A percentile compares a stretch with the other conserved stretches of the same genome.
Evolutionary conservation across 1,140 invertebrate genomes (phyloP).

Genomic region (Gryon sp.): DNA sequence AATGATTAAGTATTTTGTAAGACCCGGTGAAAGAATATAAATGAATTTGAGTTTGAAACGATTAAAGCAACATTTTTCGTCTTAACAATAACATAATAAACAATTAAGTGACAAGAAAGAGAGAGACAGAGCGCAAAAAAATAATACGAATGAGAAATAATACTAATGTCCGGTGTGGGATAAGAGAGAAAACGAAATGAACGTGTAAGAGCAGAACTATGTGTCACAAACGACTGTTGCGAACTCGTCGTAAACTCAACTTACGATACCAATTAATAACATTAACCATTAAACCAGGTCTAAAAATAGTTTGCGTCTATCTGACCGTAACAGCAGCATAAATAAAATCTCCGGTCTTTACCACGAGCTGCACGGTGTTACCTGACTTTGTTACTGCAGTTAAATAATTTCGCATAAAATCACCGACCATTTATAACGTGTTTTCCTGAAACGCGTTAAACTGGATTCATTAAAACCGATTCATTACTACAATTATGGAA

Average conservation of each 20-base stretch:
- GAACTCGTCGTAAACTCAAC: slow-evolving; percentile 1
- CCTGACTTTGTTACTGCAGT: slow-evolving; percentile 31
- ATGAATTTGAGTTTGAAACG: too few relatives aligned
- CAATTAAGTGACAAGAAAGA: too few relatives aligned
- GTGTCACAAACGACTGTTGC: background rate
- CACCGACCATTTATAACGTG: slow-evolving; percentile 6
- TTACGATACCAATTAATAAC: slow-evolving; percentile 38
- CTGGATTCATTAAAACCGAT: slow-evolving; percentile 21
- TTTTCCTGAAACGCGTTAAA: slow-evolving; percentile 44
- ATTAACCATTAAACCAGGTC: slow-evolving; percentile 19
- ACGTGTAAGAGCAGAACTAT: background rate
- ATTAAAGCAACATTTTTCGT: too few relatives aligned
- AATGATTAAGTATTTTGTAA: background rate
- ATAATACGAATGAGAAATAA: too few relatives aligned
- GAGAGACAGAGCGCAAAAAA: too few relatives aligned
- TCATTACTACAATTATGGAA: background rate
- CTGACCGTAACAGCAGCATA: slow-evolving; percentile 34
- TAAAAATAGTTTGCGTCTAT: slow-evolving; percentile 36
- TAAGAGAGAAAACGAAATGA: background rate
- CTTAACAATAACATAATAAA: background rate
- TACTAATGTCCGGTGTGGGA: too few relatives aligned
- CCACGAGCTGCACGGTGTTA: background rate
- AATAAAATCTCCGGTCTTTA: slow-evolving; percentile 23
- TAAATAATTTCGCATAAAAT: slow-evolving; percentile 39
- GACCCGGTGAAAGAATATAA: too few relatives aligned